phyloP scores from a whole-genome alignment of 37 sponge, comb jelly and placozoan species.

The Cladorhizidae sp. region DNA sequence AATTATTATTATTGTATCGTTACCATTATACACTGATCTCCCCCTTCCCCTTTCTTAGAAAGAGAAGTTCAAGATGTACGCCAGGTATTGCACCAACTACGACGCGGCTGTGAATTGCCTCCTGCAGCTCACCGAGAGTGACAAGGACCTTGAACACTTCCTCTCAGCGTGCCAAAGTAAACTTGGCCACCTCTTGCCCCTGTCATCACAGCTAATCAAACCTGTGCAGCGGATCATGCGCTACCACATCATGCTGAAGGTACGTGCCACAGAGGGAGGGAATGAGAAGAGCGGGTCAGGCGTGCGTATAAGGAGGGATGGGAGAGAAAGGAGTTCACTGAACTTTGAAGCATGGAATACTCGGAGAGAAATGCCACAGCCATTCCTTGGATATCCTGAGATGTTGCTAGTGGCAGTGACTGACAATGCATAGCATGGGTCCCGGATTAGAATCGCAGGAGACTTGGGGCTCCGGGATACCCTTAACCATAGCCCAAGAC shows the following conservation, averaged over 20 bases:
- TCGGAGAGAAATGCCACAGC: too few species aligned
- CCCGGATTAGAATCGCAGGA: too few species aligned
- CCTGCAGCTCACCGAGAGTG: conserved; percentile 4
- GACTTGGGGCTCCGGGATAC: too few species aligned
- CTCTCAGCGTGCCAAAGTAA: conserved; percentile 40
- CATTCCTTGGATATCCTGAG: too few species aligned
- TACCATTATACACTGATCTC: background rate
- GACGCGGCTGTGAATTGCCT: conserved; percentile 18
- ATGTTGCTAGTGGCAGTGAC: too few species aligned
- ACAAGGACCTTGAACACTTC: conserved; percentile 10
- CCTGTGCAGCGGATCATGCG: conserved; percentile 74
- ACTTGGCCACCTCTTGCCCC: conserved; percentile 48
- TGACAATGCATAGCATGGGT: too few species aligned
- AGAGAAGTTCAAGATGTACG: conserved; percentile 44
- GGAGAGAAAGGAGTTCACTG: background rate
- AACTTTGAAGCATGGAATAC: too few species aligned
- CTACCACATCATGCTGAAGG: conserved; percentile 65
- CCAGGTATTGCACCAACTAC: conserved; percentile 65
- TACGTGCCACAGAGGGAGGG: conserved; percentile 7
- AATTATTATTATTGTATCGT: too few species aligned
- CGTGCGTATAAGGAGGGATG: background rate
- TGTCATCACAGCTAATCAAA: conserved; percentile 58
- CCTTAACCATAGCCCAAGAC: too few species aligned
- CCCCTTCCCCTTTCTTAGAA: conserved; percentile 2
- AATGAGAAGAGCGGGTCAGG: background rate